These are phyloP conservation scores for Oplegnathus fasciatus DNA, from an alignment of 2,113 vertebrate species.

Conservation along the genomic window DNA sequence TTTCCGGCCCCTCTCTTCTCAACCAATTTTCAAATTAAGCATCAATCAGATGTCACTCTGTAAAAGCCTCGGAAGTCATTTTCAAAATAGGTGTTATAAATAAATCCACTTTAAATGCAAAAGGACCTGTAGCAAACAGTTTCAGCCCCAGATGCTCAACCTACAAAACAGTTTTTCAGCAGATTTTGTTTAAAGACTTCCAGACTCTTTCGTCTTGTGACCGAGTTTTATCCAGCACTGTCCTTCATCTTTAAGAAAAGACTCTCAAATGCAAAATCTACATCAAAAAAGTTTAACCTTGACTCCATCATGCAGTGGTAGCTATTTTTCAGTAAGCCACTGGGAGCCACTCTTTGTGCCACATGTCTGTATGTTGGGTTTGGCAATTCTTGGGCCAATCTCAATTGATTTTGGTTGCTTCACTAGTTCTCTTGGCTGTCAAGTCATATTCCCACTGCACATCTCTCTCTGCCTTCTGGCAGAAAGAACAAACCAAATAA, in stretches of 20 bases:
- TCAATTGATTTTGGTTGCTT: conserved; percentile 28
- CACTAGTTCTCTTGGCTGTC: conserved; percentile 15
- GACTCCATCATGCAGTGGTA: neutral
- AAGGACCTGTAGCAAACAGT: neutral
- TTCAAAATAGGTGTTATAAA: neutral
- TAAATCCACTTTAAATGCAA: conserved; percentile 1
- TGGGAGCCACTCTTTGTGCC: neutral
- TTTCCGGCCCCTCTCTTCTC: neutral
- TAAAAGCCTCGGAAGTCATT: conserved; percentile 11
- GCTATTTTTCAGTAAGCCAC: neutral
- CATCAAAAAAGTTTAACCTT: neutral
- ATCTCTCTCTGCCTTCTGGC: conserved; percentile 14
- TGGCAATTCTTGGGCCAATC: neutral
- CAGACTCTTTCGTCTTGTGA: neutral
- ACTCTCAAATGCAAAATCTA: neutral
- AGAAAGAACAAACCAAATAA: conserved; percentile 34
- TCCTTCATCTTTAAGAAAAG: neutral
- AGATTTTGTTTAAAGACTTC: neutral
- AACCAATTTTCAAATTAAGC: conserved; percentile 37
- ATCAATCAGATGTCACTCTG: conserved; percentile 23
- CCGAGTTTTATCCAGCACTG: neutral
- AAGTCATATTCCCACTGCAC: conserved; percentile 8
- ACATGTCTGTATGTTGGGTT: conserved; percentile 20
- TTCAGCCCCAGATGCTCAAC: neutral
- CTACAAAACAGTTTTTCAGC: neutral